phyloP scores from a whole-genome alignment of 2,797 vertebrate genomes.

The Phalloptychus januarius region DNA sequence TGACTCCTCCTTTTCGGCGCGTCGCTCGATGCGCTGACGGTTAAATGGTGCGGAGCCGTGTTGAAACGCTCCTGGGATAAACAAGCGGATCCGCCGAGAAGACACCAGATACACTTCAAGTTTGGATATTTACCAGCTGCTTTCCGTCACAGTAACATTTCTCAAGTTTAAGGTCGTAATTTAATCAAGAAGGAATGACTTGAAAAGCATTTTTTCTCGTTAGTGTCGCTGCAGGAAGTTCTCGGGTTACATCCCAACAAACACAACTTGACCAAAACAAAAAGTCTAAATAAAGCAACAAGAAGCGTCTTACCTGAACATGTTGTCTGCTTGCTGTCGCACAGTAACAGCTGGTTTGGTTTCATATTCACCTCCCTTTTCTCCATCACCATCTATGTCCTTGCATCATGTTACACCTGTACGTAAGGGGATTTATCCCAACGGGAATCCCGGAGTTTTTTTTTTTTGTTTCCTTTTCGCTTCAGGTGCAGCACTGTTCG shows the following conservation, averaged over 20 bases:
- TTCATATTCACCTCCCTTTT: slow-evolving; percentile 47
- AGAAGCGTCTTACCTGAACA: slow-evolving; percentile 43
- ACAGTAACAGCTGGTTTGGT: slow-evolving; percentile 17
- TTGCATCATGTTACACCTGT: slow-evolving; percentile 4
- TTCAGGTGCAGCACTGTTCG: background rate
- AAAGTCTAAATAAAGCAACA: background rate
- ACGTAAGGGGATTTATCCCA: slow-evolving; percentile 11
- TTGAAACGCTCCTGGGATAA: background rate
- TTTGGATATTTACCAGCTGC: background rate
- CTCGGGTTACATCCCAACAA: background rate
- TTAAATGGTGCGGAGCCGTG: background rate
- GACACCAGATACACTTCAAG: background rate
- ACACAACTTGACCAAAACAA: background rate
- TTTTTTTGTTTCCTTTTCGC: slow-evolving; percentile 35
- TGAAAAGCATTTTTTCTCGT: background rate
- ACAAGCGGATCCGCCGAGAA: background rate
- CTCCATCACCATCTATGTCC: slow-evolving; percentile 30
- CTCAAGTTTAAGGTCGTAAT: background rate
- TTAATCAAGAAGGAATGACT: background rate
- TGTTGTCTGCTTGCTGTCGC: background rate
- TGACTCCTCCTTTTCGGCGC: background rate
- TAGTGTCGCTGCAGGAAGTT: background rate
- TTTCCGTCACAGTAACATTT: background rate
- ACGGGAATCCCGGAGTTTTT: slow-evolving; percentile 54
- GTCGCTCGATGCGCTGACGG: background rate